These are phyloP conservation scores for Rousettus leschenaultii DNA, from an alignment of 2,113 vertebrate genomes.

Conservation along the genomic window DNA sequence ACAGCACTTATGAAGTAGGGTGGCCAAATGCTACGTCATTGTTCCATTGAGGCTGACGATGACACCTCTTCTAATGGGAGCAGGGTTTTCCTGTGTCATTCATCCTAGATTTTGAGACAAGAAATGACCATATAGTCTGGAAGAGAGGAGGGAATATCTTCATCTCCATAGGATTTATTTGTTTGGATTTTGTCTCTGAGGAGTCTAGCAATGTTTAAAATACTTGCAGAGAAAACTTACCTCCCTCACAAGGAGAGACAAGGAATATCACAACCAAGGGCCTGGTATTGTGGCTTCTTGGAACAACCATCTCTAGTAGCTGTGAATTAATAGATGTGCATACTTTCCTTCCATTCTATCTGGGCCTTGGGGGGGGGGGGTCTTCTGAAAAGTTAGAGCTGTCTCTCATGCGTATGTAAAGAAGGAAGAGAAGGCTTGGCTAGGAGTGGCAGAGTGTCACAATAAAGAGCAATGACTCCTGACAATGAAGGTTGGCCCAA, in stretches of 20 bases:
- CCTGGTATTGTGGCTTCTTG: background rate
- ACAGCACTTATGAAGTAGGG: background rate
- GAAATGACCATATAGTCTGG: background rate
- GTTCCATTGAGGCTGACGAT: background rate
- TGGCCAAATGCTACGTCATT: rapidly evolving
- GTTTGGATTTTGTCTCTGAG: background rate
- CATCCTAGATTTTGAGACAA: background rate
- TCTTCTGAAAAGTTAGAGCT: background rate
- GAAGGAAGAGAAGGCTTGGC: background rate
- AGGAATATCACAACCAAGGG: background rate
- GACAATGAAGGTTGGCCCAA: too few relatives aligned
- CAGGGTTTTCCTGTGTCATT: background rate
- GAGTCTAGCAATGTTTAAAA: background rate
- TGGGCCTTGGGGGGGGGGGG: background rate
- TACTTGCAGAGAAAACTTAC: background rate
- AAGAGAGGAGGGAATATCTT: background rate
- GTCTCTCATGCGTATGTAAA: background rate
- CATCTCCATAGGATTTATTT: background rate
- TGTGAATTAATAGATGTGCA: background rate
- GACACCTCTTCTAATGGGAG: background rate
- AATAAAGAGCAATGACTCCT: background rate
- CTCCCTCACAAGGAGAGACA: background rate
- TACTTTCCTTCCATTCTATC: background rate
- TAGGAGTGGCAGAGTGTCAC: background rate
- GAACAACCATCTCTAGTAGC: background rate